Conservation (phyloP, 2,888 invertebrate genomes). For the Margaritifera margaritifera region DNA sequence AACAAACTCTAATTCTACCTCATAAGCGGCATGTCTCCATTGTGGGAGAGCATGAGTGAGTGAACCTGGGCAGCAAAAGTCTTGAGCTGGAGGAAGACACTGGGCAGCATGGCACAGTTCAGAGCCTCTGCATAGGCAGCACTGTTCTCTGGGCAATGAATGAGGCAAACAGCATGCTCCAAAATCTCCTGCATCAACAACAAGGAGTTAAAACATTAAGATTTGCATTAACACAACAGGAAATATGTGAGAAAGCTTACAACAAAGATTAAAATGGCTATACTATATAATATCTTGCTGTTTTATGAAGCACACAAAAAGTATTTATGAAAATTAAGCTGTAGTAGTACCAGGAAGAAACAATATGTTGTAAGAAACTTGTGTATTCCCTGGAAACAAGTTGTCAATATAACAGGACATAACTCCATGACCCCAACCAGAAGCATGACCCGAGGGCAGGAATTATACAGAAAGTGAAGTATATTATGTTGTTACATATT, state of each 20-base stretch:
- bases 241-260: background rate
- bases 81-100: constrained; percentile 78
- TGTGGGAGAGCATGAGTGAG: constrained; percentile 82
- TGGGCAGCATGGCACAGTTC: constrained; percentile 79
- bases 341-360: no score
- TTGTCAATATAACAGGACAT: no score
- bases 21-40: constrained; percentile 84
- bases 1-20: constrained; percentile 77
- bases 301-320: background rate
- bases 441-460: no score
- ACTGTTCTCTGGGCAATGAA: constrained; percentile 78
- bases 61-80: constrained; percentile 80
- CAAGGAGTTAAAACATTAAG: background rate
- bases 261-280: background rate
- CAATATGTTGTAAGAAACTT: no score
- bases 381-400: no score
- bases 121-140: constrained; percentile 82
- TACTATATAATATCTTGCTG: background rate
- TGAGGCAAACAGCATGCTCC: constrained; percentile 78
- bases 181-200: constrained; percentile 44
- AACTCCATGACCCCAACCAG: no score
- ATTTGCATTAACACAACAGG: background rate
- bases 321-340: no score
- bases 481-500: no score
- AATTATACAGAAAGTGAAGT: no score